Base-by-base conservation (phyloP, 2,888 invertebrate species). In the Epicampocera succincta region DNA sequence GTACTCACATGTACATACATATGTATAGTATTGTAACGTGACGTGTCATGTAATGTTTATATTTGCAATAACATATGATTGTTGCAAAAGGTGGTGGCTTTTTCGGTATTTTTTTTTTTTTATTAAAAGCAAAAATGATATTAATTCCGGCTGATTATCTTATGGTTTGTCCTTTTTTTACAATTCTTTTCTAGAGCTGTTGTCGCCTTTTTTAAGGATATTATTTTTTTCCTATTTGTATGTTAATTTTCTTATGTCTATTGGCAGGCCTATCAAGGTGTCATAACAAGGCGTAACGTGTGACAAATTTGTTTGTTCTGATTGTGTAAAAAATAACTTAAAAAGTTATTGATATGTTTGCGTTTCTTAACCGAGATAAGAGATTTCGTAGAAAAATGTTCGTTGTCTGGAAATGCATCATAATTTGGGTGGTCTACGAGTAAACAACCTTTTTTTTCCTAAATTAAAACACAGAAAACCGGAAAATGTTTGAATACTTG, bases 281-380 rank as follows among this genome's bases (percentile, higher is more conserved):
- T 85, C 85, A 85, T 79, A 84, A 85, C 79, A 85, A 81, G 84
- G 83, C 85, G 84, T 81, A 77, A 63, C 74, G 79, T 83, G 61
- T 80, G 63, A 21, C 61, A 61, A 73, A 60, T 71, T 25, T 33
- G 8, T 33, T 33, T 33, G 25, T 33, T 5, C 8, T 33, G 29
- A 4, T 29, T 29, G 3, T 29, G 3, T 29, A 29, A 29, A 29
- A 29, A 33, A 33, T 1, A 33, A 9, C 9, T 33, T 9, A 33
- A 9, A 33, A 33, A 33, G 8, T 33, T 33, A 33, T 33, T 33
- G 33, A 33, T 8, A 9, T 33, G 33, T 33, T 33, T 33, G 8
- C 33, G 2, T 25, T n/a, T n/a, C n/a, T n/a, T n/a, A n/a, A n/a
- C n/a, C n/a, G n/a, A n/a, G n/a, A n/a, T n/a, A n/a, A n/a, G n/a